Evolutionary conservation across 1,140 invertebrate genomes (phyloP).

Genomic region (Drosophila sucinea): DNA sequence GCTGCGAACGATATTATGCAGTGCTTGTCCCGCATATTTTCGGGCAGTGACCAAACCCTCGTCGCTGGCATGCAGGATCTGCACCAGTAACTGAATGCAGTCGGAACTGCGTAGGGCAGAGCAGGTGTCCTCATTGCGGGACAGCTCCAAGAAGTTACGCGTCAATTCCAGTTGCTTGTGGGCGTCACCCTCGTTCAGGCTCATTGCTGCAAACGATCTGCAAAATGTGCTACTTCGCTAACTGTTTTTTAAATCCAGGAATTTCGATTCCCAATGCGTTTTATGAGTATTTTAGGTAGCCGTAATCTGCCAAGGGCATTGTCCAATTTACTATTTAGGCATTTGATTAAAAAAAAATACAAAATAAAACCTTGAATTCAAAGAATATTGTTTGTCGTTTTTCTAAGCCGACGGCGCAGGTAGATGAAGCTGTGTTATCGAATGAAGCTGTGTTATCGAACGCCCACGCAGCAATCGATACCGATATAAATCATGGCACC

Average conservation of each 20-base stretch:
- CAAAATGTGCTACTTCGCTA: not conserved
- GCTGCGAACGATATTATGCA: conserved; percentile 96
- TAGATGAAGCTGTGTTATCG: too few species aligned
- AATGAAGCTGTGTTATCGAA: conserved; percentile 6
- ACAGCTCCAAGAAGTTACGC: conserved; percentile 94
- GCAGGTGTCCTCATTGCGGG: conserved; percentile 94
- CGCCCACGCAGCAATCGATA: conserved; percentile 2
- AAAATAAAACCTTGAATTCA: not conserved
- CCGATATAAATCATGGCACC: not conserved
- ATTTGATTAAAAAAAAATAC: not conserved
- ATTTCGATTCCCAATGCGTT: not conserved
- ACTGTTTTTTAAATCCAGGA: not conserved
- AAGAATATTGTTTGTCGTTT: conserved; percentile 1
- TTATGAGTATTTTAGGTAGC: not conserved
- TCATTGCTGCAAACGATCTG: conserved; percentile 46
- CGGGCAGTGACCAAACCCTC: conserved; percentile 63
- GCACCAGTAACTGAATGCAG: conserved; percentile 95
- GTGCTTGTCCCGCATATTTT: conserved; percentile 90
- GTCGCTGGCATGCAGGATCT: conserved; percentile 92
- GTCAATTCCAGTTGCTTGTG: conserved; percentile 93
- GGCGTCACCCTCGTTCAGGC: conserved; percentile 67
- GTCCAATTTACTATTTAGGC: not conserved
- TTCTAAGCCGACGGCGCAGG: conserved; percentile 7
- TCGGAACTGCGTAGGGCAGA: conserved; percentile 95
- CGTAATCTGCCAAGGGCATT: not conserved